A percentile compares a stretch with the other conserved stretches of the same genome.
Evolutionary conservation across 1,140 invertebrate species (phyloP).

Genomic region (Grapholita molesta): DNA sequence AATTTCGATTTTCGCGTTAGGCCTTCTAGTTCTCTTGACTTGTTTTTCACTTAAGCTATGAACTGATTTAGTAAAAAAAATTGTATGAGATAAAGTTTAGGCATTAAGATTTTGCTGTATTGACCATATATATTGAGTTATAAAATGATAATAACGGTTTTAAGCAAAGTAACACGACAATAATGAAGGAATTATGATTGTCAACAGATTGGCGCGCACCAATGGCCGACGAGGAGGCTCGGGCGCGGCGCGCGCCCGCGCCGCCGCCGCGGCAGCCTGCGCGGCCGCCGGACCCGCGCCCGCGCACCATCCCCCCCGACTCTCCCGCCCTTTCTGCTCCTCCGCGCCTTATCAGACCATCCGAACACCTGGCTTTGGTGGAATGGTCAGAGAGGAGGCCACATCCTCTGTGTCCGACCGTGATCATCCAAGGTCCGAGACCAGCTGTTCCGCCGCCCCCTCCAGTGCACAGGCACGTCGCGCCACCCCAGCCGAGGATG

Average conservation of each 20-base stretch:
- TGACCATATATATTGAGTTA: no score
- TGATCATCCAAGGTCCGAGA: constrained; percentile 47
- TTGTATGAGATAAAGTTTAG: no score
- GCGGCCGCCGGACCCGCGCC: constrained; percentile 47
- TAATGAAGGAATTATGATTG: constrained; percentile 15
- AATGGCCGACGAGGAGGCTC: constrained; percentile 66
- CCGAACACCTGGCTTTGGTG: constrained; percentile 64
- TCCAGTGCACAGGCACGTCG: constrained; percentile 39
- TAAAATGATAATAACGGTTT: no score
- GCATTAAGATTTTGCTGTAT: no score
- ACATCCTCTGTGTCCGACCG: constrained; percentile 47
- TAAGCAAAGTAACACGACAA: not conserved
- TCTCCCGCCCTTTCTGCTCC: constrained; percentile 31
- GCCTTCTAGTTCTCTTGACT: no score
- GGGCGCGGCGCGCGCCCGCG: constrained; percentile 52
- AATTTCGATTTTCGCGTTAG: no score
- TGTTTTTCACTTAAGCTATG: no score
- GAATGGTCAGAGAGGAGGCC: constrained; percentile 51
- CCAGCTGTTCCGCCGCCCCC: constrained; percentile 30
- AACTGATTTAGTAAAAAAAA: no score
- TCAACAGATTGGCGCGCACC: constrained; percentile 69
- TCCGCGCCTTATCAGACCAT: constrained; percentile 63
- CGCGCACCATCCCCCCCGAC: constrained; percentile 30
- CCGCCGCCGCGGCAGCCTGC: constrained; percentile 49
- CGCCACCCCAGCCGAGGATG: constrained; percentile 51